Percentiles rank a stretch among this genome's conserved stretches.
Evolutionary conservation across 2,113 vertebrate genomes (phyloP).

Genomic region (Dicaeum eximium): DNA sequence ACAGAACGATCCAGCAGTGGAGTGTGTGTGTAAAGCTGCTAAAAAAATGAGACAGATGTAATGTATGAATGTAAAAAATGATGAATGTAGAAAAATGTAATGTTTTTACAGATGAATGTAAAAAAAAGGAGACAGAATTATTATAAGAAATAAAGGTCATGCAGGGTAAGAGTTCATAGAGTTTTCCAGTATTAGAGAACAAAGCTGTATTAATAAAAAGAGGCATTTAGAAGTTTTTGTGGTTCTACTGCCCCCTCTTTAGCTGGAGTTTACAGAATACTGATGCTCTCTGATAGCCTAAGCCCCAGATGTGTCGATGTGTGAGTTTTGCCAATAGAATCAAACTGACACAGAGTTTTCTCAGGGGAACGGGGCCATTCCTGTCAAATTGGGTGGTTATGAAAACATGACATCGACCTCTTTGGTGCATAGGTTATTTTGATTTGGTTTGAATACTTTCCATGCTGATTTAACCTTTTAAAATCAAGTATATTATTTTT

Average conservation of each 20-base stretch:
- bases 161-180: background rate
- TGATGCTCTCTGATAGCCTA: constrained; percentile 20
- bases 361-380: background rate
- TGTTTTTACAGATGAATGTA: background rate
- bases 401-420: background rate
- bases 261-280: background rate
- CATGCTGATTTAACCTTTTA: background rate
- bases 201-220: background rate
- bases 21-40: background rate
- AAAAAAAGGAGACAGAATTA: background rate
- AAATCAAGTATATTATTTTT: background rate
- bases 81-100: no score
- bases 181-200: background rate
- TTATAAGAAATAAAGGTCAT: background rate
- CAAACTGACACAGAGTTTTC: background rate
- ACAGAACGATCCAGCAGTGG: background rate
- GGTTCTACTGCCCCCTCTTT: background rate
- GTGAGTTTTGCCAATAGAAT: background rate
- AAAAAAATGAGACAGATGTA: background rate
- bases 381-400: background rate
- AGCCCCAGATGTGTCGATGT: background rate
- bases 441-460: background rate
- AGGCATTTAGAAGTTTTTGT: background rate
- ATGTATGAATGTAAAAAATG: no score
- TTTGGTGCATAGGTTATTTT: background rate